A percentile compares a stretch with the other conserved stretches of the same genome.
phyloP scores from a whole-genome alignment of 1,140 invertebrate species.

The Pseudoatta argentina region DNA sequence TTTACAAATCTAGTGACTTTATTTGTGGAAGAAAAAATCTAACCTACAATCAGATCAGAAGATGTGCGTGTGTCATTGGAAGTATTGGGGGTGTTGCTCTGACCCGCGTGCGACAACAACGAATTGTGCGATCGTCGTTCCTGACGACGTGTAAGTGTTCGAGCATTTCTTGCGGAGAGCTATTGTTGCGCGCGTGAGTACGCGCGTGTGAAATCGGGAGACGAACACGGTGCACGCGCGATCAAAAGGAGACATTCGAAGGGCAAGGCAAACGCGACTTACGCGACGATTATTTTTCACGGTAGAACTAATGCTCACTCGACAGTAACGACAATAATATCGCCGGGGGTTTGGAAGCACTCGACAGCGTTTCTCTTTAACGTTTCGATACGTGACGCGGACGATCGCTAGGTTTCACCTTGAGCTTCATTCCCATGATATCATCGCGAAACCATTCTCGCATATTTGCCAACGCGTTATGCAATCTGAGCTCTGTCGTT shows the following conservation, averaged over 20 bases:
- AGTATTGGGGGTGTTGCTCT: slow-evolving; percentile 76
- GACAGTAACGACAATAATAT: not conserved
- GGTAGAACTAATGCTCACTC: not conserved
- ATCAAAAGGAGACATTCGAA: not conserved
- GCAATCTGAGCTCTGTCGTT: slow-evolving; percentile 11
- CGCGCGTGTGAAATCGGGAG: not conserved
- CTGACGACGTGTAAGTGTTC: slow-evolving; percentile 34
- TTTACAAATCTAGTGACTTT: too few species aligned
- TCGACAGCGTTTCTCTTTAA: not conserved
- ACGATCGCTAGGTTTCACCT: not conserved
- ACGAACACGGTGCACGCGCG: not conserved
- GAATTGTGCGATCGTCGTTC: slow-evolving; percentile 3
- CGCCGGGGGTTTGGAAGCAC: not conserved
- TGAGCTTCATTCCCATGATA: slow-evolving; percentile 33
- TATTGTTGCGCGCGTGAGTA: too few species aligned
- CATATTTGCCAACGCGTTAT: slow-evolving; percentile 33
- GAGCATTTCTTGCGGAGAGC: too few species aligned
- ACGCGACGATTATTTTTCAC: not conserved
- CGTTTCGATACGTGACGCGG: not conserved
- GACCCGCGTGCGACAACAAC: slow-evolving; percentile 68
- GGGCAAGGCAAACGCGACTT: not conserved
- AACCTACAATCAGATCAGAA: slow-evolving; percentile 75
- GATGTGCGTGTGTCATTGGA: slow-evolving; percentile 77
- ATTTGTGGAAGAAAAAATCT: slow-evolving; percentile 76
- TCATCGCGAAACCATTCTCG: not conserved